These are phyloP conservation scores for Phocides pigmalion DNA, from an alignment of 1,140 invertebrate genomes.

Conservation along the genomic window DNA sequence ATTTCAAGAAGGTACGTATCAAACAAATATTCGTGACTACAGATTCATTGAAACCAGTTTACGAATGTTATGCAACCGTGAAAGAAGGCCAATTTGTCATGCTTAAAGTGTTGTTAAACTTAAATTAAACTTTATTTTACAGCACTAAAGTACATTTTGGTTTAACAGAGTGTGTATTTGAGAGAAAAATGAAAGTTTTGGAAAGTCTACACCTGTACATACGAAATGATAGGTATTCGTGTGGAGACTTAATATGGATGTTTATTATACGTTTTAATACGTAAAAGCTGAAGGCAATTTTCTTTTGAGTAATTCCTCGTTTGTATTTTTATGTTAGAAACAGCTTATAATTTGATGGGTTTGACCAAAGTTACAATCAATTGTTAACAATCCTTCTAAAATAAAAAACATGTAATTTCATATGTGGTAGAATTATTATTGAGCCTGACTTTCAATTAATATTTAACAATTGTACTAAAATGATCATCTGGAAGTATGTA, in stretches of 20 bases:
- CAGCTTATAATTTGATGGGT: no score
- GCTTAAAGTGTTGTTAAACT: not conserved
- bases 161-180: not conserved
- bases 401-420: no score
- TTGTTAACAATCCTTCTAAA: no score
- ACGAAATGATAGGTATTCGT: slow-evolving; percentile 21
- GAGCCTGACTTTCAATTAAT: no score
- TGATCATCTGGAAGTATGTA: no score
- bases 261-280: slow-evolving; percentile 11
- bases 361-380: no score
- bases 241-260: slow-evolving; percentile 1
- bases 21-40: slow-evolving; percentile 17
- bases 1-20: slow-evolving; percentile 1
- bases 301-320: not conserved
- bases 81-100: slow-evolving; percentile 26
- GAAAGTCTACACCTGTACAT: slow-evolving; percentile 25
- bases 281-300: not conserved
- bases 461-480: no score
- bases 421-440: no score
- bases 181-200: slow-evolving; percentile 34
- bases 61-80: slow-evolving; percentile 22
- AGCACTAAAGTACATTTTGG: not conserved
- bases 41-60: slow-evolving; percentile 17
- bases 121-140: not conserved
- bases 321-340: not conserved